These are phyloP conservation scores for Lasioglossum morio DNA, from an alignment of 2,888 invertebrate species.

Conservation along the genomic window DNA sequence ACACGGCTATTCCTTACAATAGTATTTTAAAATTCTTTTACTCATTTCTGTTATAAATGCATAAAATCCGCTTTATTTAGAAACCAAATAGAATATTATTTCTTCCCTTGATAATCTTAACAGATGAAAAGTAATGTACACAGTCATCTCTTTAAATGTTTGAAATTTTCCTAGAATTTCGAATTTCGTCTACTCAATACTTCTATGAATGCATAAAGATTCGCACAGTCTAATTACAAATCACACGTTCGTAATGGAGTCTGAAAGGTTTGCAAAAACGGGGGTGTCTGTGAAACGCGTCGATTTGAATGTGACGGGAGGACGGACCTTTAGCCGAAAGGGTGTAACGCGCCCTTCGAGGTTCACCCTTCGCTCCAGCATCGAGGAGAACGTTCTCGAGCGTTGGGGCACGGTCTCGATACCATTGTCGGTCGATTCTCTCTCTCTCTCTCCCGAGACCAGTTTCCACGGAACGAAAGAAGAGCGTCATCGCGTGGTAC, in stretches of 20 bases:
- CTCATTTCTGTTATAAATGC: too few relatives aligned
- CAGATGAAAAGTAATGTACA: too few relatives aligned
- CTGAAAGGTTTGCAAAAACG: not conserved
- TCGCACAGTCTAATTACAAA: not conserved
- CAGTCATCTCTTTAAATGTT: too few relatives aligned
- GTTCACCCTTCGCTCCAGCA: slow-evolving; percentile 1
- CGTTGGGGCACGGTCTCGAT: slow-evolving; percentile 53
- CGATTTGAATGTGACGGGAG: slow-evolving; percentile 1
- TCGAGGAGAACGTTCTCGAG: slow-evolving; percentile 3
- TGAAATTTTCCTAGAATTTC: too few relatives aligned
- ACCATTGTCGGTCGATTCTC: slow-evolving; percentile 69
- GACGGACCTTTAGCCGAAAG: slow-evolving; percentile 1
- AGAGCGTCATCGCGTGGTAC: slow-evolving; percentile 35
- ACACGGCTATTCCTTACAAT: too few relatives aligned
- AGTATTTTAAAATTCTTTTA: too few relatives aligned
- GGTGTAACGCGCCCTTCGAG: not conserved
- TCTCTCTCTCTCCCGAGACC: slow-evolving; percentile 33
- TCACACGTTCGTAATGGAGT: not conserved
- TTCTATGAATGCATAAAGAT: too few relatives aligned
- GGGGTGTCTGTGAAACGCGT: not conserved
- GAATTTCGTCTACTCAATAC: too few relatives aligned
- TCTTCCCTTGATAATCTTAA: too few relatives aligned
- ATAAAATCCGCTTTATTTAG: too few relatives aligned
- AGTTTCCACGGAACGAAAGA: slow-evolving; percentile 48
- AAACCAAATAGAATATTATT: too few relatives aligned